Conservation (phyloP, 2,113 vertebrate genomes). For the Centropristis striata region DNA sequence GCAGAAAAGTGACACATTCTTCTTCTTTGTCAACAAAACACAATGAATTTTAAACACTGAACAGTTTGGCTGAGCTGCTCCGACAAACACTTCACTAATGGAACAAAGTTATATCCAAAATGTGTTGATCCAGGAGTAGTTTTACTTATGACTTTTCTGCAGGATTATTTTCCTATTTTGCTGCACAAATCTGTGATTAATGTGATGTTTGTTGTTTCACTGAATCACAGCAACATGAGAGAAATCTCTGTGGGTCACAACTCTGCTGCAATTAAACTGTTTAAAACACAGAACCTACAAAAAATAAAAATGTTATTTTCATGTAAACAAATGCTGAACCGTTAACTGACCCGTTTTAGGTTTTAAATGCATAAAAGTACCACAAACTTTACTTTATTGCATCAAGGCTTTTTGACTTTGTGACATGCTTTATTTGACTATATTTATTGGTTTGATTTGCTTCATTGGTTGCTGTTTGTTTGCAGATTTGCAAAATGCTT, state of each 20-base stretch:
- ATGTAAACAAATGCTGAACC: not conserved
- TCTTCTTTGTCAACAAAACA: no score
- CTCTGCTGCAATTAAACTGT: not conserved
- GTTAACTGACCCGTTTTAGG: no score
- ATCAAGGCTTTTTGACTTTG: no score
- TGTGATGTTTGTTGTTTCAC: not conserved
- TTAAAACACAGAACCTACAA: not conserved
- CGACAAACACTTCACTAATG: not conserved
- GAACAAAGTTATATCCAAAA: no score
- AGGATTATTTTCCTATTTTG: not conserved
- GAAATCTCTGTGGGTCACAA: not conserved
- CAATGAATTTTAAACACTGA: not conserved
- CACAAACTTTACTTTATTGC: no score
- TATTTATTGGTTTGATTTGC: no score
- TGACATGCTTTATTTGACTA: no score
- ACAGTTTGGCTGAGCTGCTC: not conserved
- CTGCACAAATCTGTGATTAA: not conserved
- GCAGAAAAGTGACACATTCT: no score
- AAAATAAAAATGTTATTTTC: no score
- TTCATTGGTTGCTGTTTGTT: no score
- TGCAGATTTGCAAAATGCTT: no score
- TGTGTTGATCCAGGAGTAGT: not conserved
- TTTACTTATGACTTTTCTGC: not conserved
- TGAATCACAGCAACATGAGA: not conserved
- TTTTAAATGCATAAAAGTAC: no score